Evolutionary conservation across 1,140 invertebrate genomes (phyloP).

Genomic region (Rhizoglyphus robini): DNA sequence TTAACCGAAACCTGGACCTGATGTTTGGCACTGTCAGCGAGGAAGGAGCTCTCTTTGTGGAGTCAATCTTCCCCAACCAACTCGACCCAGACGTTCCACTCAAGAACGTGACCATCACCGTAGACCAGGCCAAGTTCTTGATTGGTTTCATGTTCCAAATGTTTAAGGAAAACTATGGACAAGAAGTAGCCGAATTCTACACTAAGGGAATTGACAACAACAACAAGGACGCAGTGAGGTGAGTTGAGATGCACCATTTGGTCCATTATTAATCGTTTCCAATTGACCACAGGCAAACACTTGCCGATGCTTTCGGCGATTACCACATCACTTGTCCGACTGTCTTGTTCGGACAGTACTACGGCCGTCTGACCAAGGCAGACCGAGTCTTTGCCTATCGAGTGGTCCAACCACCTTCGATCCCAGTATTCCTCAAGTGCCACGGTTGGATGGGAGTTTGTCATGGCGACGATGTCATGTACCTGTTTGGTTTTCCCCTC

Average conservation of each 20-base stretch:
- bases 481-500: conserved; percentile 56
- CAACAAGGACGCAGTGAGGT: background rate
- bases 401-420: background rate
- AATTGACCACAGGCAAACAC: background rate
- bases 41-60: conserved; percentile 14
- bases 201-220: background rate
- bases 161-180: background rate
- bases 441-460: conserved; percentile 79
- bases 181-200: conserved; percentile 9
- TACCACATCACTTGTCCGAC: conserved; percentile 14
- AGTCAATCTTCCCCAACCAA: background rate
- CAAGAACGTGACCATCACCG: conserved; percentile 1
- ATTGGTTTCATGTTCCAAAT: background rate
- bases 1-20: background rate
- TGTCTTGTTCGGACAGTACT: conserved; percentile 3
- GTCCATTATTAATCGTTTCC: background rate
- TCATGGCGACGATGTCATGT: conserved; percentile 90
- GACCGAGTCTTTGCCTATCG: background rate
- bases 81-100: background rate
- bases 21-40: conserved; percentile 2
- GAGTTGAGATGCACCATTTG: background rate
- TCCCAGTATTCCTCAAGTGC: background rate
- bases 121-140: background rate
- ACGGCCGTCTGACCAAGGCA: background rate
- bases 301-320: conserved; percentile 5